Base-by-base conservation (phyloP, 2,888 invertebrate genomes). In the Exephanes ischioxanthus region DNA sequence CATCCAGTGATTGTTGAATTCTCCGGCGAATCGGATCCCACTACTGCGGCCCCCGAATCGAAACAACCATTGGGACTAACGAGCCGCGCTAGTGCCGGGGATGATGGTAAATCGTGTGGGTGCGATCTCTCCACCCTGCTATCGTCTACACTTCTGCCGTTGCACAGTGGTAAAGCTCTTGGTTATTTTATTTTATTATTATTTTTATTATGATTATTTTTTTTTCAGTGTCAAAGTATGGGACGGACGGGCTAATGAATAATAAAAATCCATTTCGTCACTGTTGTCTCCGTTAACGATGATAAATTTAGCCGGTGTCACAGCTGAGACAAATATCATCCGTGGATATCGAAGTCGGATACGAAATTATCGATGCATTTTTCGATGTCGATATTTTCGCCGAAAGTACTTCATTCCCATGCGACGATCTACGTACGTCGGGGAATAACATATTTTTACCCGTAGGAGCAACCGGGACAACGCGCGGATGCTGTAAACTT, bases 1-100 rank as follows among this genome's bases (percentile, higher is more conserved):
- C 90, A 89, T 89, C 86, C 89, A 55, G 87, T 88, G 90, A 91
- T 90, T 89, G 91, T 91, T 90, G 91, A 87, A 91, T 91, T 91
- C 89, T 88, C 90, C 89, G 89, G 90, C 90, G 90, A 91, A 90
- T 89, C 90, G 89, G 89, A 37, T 72, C 76, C 22, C n/a, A 53
- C 26, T 41, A 41, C 19, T 14, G 63, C 72, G 11, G 22, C 55
- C 33, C 41, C 87, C 85, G 67, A 87, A 80, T 80, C 86, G 89
- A 88, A 91, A 91, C 90, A 89, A 91, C 88, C 89, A 80, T 85
- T 83, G 86, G 87, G 58, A 88, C 89, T 90, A 89, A 91, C 91
- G 89, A 91, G 87, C 90, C 86, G 45, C 51, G 48, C 80, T 63
- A 58, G 73, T 83, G 76, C 48, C 48, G 53, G 48, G 33, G 33